Percentiles rank a stretch among this genome's conserved stretches.
Evolutionary conservation across 2,888 invertebrate species (phyloP).

Genomic region (Eremobia ochroleuca): DNA sequence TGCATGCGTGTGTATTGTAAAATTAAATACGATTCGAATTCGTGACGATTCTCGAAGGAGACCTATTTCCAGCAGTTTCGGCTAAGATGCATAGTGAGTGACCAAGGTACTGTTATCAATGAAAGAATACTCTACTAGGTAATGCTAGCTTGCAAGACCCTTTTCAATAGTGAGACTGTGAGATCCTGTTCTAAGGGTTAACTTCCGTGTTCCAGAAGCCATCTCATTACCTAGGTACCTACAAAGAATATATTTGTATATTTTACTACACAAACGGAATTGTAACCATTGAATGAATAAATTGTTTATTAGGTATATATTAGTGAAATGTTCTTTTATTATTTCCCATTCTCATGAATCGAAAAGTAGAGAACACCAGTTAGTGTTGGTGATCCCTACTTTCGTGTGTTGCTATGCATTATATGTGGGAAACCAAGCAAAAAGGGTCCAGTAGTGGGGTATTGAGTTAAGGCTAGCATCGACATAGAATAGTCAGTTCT

Average conservation of each 20-base stretch:
- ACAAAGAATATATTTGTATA: not conserved
- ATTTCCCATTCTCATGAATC: not conserved
- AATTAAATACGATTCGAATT: not conserved
- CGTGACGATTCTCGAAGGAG: not conserved
- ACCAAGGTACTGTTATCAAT: not conserved
- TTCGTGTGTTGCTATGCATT: not conserved
- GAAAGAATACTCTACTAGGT: not conserved
- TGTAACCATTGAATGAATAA: not conserved
- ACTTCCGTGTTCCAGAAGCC: not conserved
- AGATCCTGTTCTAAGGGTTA: not conserved
- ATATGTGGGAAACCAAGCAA: not conserved
- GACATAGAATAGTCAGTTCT: too few species aligned
- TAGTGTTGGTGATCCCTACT: too few species aligned
- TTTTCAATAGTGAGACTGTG: not conserved
- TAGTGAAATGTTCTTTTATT: not conserved
- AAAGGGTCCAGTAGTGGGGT: too few species aligned
- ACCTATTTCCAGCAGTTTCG: not conserved
- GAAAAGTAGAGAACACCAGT: not conserved
- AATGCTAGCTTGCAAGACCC: not conserved
- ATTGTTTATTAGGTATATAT: constrained; percentile 4
- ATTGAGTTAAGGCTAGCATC: too few species aligned
- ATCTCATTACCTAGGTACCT: not conserved
- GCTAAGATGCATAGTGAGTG: not conserved
- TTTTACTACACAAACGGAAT: not conserved
- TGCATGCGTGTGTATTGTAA: not conserved